Evolutionary conservation across 2,113 vertebrate genomes (phyloP).

Genomic region (Condylura cristata): DNA sequence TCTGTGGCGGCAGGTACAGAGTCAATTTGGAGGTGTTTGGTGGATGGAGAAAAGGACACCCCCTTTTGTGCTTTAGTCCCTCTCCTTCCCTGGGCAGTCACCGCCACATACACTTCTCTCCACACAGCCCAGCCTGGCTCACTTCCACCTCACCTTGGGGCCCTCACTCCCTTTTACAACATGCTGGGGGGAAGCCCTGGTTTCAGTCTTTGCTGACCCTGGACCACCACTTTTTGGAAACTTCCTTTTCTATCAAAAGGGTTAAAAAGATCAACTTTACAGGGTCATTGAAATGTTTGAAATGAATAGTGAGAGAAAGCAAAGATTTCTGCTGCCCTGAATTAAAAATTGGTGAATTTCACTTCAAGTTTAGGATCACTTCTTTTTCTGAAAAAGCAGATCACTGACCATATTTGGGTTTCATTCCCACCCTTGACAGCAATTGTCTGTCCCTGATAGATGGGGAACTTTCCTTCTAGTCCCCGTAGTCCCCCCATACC

Average conservation of each 20-base stretch:
- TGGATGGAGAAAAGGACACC: not conserved
- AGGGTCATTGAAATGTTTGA: not conserved
- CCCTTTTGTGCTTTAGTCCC: not conserved
- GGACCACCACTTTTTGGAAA: not conserved
- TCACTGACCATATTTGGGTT: not conserved
- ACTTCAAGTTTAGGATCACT: not conserved
- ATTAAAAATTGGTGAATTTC: not conserved
- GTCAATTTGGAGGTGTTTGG: not conserved
- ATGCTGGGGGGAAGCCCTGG: not conserved
- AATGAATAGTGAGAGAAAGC: not conserved
- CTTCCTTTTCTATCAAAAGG: not conserved
- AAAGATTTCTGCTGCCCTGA: not conserved
- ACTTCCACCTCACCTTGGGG: not conserved
- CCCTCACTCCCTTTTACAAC: not conserved
- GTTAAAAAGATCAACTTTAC: not conserved
- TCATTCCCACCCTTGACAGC: not conserved
- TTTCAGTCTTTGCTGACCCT: not conserved
- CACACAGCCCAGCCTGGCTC: not conserved
- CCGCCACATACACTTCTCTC: not conserved
- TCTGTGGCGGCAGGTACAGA: not conserved
- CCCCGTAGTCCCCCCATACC: accelerated
- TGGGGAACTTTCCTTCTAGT: accelerated
- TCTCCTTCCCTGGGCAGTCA: not conserved
- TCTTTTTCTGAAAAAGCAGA: not conserved
- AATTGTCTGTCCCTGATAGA: not conserved